phyloP scores from a whole-genome alignment of 2,797 vertebrate species.

The Chromis chromis region DNA sequence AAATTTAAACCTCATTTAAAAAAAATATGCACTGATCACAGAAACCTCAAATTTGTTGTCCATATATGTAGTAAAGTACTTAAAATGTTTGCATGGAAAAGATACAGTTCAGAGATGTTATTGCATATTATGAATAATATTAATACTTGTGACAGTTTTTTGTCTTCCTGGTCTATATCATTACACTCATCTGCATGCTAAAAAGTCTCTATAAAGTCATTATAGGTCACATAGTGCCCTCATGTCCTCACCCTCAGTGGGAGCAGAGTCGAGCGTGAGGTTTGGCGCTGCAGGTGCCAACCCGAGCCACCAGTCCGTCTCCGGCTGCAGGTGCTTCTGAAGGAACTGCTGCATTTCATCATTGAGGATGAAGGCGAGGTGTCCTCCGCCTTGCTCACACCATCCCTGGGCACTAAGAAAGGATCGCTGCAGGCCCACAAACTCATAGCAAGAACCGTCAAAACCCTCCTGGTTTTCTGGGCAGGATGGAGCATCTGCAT shows the following conservation, averaged over 20 bases:
- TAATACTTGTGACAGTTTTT: background rate
- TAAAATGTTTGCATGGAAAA: background rate
- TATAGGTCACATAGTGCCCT: background rate
- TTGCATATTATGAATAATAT: background rate
- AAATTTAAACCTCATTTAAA: background rate
- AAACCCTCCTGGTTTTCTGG: conserved; percentile 87
- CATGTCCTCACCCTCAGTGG: conserved; percentile 72
- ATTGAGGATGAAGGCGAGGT: conserved; percentile 89
- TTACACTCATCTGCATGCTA: background rate
- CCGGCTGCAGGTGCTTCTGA: conserved; percentile 85
- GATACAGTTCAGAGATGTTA: background rate
- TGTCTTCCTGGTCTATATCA: background rate
- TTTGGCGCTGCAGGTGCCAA: conserved; percentile 83
- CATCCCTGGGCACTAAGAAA: conserved; percentile 89
- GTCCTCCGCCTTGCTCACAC: conserved; percentile 93
- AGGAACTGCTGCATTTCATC: conserved; percentile 92
- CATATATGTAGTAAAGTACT: background rate
- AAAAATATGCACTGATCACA: background rate
- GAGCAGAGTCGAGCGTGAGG: conserved; percentile 79
- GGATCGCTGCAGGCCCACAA: conserved; percentile 84
- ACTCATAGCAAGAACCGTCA: conserved; percentile 90
- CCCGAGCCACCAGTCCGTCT: conserved; percentile 93
- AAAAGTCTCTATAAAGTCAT: background rate
- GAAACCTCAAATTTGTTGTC: background rate
- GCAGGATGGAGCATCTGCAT: conserved; percentile 75